Evolutionary conservation across 2,888 invertebrate genomes (phyloP), one percentile per base, ranked within the genome.

Genomic region (Callyntrura guangdongensis): DNA sequence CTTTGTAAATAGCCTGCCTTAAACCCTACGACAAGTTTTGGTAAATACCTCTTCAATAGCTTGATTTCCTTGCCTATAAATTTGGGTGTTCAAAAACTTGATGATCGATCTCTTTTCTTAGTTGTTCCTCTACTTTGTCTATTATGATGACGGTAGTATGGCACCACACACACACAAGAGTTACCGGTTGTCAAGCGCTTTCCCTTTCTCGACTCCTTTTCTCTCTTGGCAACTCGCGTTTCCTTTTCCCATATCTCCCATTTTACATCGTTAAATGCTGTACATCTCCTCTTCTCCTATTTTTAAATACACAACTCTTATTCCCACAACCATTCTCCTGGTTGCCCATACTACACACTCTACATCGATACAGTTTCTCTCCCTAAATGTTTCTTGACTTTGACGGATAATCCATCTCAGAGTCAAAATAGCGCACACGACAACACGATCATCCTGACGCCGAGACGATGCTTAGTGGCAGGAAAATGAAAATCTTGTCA

Each of bases 401-500:
- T 87, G 87, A 87, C 87, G 81, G 87, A 87, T 87, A 87, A 87
- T 87, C 87, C 88, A 88, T 88, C 88, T 83, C 53, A 45, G 64
- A 72, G 59, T 88, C 88, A 82, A 88, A 88, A 83, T 56, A 36
- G 36, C 36, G 36, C 6, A 36, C 36, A 36, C 36, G 36, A 36
- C 36, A 36, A 36, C 36, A 36, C 36, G 36, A 36, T 45, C 81
- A 77, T 74, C 20, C 74, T 49, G 81, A 36, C 77, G 53, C 12
- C 25, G 6, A 9, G 72, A 47, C 72, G 72, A 9, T 47, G 22
- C 53, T 67, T 79, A 12, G 72, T 72, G 79, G 64, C 64, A 79
- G 59, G 20, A 59, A 87, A 88, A 88, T 82, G 88, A 82, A 88
- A 88, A 88, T 88, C 88, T 88, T 88, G 88, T 88, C 88, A 82